phyloP scores from a whole-genome alignment of 2,888 invertebrate genomes.

The Ormyrus labotus region DNA sequence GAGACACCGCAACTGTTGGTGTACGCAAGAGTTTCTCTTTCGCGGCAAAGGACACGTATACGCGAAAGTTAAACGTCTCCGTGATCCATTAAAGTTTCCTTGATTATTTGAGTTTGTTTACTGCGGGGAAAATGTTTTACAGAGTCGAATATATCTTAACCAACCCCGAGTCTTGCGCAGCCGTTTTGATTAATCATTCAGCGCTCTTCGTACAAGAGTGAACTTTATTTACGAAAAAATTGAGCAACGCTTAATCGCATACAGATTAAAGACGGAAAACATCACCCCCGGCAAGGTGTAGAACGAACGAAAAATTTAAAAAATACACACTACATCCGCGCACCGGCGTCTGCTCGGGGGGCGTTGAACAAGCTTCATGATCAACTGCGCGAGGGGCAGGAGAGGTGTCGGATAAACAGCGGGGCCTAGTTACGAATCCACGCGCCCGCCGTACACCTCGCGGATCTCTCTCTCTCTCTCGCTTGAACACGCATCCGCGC shows the following conservation, averaged over 20 bases:
- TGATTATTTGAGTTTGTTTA: conserved; percentile 53
- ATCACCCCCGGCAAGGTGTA: too few species aligned
- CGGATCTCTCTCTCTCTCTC: too few species aligned
- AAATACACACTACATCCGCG: background rate
- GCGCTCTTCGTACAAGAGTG: background rate
- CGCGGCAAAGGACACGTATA: too few species aligned
- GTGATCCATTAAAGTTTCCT: conserved; percentile 44
- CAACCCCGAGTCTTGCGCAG: background rate
- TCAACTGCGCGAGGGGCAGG: conserved; percentile 18
- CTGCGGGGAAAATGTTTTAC: conserved; percentile 42
- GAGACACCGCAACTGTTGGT: too few species aligned
- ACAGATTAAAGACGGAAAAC: too few species aligned
- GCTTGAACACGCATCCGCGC: too few species aligned
- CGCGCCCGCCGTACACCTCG: too few species aligned
- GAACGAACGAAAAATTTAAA: too few species aligned
- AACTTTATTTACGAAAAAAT: too few species aligned
- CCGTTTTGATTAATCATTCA: background rate
- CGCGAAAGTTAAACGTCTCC: too few species aligned
- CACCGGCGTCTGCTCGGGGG: background rate
- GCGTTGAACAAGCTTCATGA: conserved; percentile 5
- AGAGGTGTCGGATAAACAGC: conserved; percentile 8
- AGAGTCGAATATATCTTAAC: background rate
- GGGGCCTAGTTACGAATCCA: background rate
- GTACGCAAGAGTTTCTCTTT: too few species aligned
- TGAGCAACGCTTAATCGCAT: too few species aligned